Percentiles rank a stretch among this genome's conserved stretches.
These are phyloP conservation scores for Upupa epops DNA, from an alignment of 2,113 vertebrate genomes.

Conservation along the genomic window DNA sequence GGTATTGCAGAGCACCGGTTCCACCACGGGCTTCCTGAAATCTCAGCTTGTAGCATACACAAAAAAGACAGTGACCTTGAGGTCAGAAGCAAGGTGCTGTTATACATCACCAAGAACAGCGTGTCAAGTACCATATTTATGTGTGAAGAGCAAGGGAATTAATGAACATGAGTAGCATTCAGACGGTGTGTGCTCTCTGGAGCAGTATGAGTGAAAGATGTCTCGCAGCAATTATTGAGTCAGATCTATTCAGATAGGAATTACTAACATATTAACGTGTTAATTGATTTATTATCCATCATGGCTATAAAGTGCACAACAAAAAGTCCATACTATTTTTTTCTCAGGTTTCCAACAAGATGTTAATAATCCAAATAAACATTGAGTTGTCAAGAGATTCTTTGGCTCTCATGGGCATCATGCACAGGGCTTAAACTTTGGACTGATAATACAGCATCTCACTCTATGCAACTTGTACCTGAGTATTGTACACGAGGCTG, in stretches of 20 bases:
- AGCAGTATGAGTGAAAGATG: too few species aligned
- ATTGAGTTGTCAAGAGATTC: neutral
- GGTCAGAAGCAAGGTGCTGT: constrained; percentile 35
- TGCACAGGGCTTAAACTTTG: neutral
- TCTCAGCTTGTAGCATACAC: neutral
- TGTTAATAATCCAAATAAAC: constrained; percentile 20
- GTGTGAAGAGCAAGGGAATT: constrained; percentile 39
- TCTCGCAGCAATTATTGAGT: neutral
- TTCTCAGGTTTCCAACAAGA: neutral
- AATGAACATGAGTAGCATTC: constrained; percentile 24
- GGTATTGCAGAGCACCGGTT: neutral
- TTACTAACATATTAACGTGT: constrained; percentile 25
- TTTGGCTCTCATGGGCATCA: neutral
- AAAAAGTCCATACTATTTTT: neutral
- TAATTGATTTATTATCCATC: constrained; percentile 48
- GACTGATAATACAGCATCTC: neutral
- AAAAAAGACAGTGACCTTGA: neutral
- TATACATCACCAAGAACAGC: constrained; percentile 41
- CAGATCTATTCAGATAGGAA: constrained; percentile 33
- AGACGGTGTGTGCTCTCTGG: neutral
- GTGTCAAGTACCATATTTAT: constrained; percentile 40
- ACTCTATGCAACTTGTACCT: neutral
- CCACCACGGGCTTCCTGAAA: neutral
- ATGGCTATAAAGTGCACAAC: neutral
- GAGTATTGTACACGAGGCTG: neutral